Base-by-base conservation (phyloP, 2,113 vertebrate genomes). In the Centrocercus urophasianus region DNA sequence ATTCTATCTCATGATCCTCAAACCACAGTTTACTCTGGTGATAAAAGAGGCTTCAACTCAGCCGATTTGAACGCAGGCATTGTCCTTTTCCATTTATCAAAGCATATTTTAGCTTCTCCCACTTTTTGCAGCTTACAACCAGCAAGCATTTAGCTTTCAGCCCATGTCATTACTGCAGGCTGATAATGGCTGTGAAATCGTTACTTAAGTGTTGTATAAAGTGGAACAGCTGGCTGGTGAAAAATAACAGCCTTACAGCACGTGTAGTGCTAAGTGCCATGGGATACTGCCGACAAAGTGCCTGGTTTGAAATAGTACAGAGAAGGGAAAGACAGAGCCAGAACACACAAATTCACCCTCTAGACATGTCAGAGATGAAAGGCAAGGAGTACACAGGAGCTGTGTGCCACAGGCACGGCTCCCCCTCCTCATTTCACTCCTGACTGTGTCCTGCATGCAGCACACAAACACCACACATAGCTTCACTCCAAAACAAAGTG, bases 151-250 rank as follows among this genome's bases (percentile, higher is more conserved):
- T 59, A 61, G 95, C 95, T 86, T 67, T 93, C 93, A 93, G 90
- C 76, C 64, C 13, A 1, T 63, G 87, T 90, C 90, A 57, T 92
- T 93, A 65, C 74, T 22, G 73, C 76, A 28, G 93, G 57, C 89
- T 86, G 84, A 78, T 83, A 93, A 95, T 83, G 96, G 85, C 95
- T 95, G 95, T 56, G 95, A 95, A 94, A 96, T 89, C 47, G 72
- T 90, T 83, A 75, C 96, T 88, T 79, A 92, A 95, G 91, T 48
- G 95, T 57, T 60, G 71, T 86, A 47, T 65, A 74, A 76, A 77
- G 93, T 45, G 72, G 84, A 86, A 72, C 85, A 94, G 91, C 94
- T 93, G 96, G 94, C 90, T 88, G 86, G 70, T 48, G 91, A 74
- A 80, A 89, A 91, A 89, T 28, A 79, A 59, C 43, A 34, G 85